phyloP scores from a whole-genome alignment of 2,888 invertebrate genomes.

The Drosophila nr. medialis region DNA sequence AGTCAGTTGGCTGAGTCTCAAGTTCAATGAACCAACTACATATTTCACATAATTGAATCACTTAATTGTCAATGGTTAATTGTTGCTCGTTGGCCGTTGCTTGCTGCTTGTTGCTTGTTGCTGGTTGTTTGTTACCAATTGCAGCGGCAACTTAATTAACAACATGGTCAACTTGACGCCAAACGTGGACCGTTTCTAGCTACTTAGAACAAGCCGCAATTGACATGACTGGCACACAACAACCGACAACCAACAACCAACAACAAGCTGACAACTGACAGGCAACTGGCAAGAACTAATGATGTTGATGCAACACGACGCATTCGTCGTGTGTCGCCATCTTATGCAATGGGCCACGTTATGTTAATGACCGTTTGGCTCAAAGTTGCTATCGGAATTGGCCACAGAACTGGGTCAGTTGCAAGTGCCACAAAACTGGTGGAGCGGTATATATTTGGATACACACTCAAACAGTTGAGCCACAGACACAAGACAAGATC shows the following conservation, averaged over 20 bases:
- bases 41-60: slow-evolving; percentile 32
- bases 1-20: slow-evolving; percentile 14
- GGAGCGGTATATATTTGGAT: background rate
- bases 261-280: slow-evolving; percentile 7
- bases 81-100: background rate
- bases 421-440: slow-evolving; percentile 25
- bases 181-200: background rate
- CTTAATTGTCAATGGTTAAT: slow-evolving; percentile 17
- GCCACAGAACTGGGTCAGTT: slow-evolving; percentile 51
- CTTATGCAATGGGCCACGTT: slow-evolving; percentile 44
- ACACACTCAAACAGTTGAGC: background rate
- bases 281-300: slow-evolving; percentile 6
- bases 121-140: slow-evolving; percentile 9
- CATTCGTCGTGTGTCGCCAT: slow-evolving; percentile 23
- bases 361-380: slow-evolving; percentile 49
- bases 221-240: slow-evolving; percentile 34
- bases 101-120: background rate
- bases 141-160: slow-evolving; percentile 44
- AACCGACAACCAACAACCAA: background rate
- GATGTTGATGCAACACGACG: slow-evolving; percentile 44
- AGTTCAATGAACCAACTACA: slow-evolving; percentile 44
- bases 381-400: slow-evolving; percentile 33
- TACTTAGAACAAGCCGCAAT: slow-evolving; percentile 31
- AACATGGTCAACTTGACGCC: slow-evolving; percentile 18
- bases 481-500: background rate